phyloP scores from a whole-genome alignment of 2,113 vertebrate genomes.

The Hyla sarda region DNA sequence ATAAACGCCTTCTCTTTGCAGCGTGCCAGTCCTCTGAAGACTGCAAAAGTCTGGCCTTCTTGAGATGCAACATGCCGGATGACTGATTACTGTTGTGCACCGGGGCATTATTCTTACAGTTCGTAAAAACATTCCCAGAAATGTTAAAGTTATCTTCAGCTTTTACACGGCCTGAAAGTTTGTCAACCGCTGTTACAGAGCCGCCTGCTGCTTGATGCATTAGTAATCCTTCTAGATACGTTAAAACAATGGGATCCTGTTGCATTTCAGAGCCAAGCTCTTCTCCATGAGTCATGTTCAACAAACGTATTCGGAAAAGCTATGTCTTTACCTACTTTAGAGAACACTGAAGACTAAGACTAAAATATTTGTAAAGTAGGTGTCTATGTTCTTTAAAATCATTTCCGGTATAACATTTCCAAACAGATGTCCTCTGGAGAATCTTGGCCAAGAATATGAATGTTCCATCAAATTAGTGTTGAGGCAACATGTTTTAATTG shows the following conservation, averaged over 20 bases:
- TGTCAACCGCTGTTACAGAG: conserved; percentile 86
- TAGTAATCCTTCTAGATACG: conserved; percentile 99
- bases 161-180: conserved; percentile 81
- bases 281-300: conserved; percentile 99
- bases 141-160: conserved; percentile 85
- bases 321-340: conserved; percentile 73
- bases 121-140: conserved; percentile 79
- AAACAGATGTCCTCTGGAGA: conserved; percentile 63
- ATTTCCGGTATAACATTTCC: conserved; percentile 55
- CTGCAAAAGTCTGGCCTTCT: conserved; percentile 92
- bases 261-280: conserved; percentile 99
- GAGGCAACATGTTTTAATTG: conserved; percentile 31
- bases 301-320: conserved; percentile 84
- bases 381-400: conserved; percentile 62
- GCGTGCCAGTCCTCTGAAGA: conserved; percentile 92
- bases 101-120: conserved; percentile 83
- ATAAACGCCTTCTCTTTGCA: conserved; percentile 81
- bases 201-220: conserved; percentile 98
- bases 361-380: conserved; percentile 63
- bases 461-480: conserved; percentile 62
- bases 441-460: conserved; percentile 54
- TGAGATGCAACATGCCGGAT: conserved; percentile 90
- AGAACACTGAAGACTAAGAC: conserved; percentile 62
- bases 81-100: conserved; percentile 77
- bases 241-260: conserved; percentile 99